Percentiles rank a stretch among this genome's conserved stretches.
Evolutionary conservation across 2,888 invertebrate genomes (phyloP).

Genomic region (Rhaphigaster nebulosa): DNA sequence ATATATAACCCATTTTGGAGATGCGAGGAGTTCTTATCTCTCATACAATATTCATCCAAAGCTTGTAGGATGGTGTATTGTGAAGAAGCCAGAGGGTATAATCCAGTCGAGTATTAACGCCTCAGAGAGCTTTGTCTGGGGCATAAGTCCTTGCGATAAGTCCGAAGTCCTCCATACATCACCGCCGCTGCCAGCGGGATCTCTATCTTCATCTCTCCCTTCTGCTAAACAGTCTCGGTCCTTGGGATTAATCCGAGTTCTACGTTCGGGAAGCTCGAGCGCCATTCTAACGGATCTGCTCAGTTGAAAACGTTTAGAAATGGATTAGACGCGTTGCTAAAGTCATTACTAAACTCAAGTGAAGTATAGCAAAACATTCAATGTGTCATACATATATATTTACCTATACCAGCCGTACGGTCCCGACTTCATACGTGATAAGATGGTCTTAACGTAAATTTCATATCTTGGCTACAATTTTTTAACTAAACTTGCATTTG

Average conservation of each 20-base stretch:
- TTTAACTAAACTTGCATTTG: too few species aligned
- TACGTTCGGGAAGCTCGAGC: not conserved
- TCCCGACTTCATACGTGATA: too few species aligned
- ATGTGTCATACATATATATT: too few species aligned
- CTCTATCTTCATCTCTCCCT: conserved; percentile 44
- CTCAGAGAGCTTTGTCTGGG: conserved; percentile 47
- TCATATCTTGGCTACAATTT: too few species aligned
- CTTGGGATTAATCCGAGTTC: not conserved
- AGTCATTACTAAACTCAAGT: not conserved
- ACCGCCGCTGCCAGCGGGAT: conserved; percentile 33
- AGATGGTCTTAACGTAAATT: too few species aligned
- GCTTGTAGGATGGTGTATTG: conserved; percentile 33
- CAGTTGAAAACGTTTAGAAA: not conserved
- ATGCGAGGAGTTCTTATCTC: conserved; percentile 22
- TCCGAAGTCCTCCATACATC: conserved; percentile 52
- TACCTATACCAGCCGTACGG: too few species aligned
- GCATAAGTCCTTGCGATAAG: conserved; percentile 55
- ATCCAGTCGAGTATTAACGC: conserved; percentile 51
- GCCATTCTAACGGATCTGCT: not conserved
- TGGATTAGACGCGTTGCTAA: not conserved
- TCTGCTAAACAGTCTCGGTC: conserved; percentile 14
- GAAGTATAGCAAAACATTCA: not conserved
- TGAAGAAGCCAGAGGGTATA: conserved; percentile 45
- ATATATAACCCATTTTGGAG: conserved; percentile 35
- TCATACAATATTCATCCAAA: conserved; percentile 53